These are phyloP conservation scores for Narcine bancroftii DNA, from an alignment of 2,113 vertebrate species.

Conservation along the genomic window DNA sequence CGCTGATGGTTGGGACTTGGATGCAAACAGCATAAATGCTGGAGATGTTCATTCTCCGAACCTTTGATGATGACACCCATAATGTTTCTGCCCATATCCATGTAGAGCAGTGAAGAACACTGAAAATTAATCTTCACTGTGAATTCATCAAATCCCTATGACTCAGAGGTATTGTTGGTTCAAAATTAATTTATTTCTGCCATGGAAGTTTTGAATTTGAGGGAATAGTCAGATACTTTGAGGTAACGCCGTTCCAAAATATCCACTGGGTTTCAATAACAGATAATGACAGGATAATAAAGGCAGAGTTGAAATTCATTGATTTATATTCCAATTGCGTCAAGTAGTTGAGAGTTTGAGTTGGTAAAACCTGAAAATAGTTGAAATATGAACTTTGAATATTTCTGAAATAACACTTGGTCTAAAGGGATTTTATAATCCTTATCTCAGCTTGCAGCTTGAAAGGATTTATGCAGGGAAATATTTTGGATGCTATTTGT, in stretches of 20 bases:
- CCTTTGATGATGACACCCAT: too few relatives aligned
- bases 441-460: background rate
- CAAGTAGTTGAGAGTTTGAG: background rate
- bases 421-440: background rate
- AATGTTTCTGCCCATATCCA: too few relatives aligned
- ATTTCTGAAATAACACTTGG: background rate
- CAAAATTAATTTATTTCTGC: background rate
- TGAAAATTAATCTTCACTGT: background rate
- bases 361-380: background rate
- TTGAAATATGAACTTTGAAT: background rate
- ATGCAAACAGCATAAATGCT: background rate
- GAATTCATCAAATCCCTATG: too few relatives aligned
- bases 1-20: background rate
- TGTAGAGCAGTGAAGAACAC: background rate
- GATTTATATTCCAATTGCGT: background rate
- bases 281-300: background rate
- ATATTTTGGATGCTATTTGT: background rate
- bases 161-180: background rate
- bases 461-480: background rate
- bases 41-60: background rate
- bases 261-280: background rate
- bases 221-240: background rate
- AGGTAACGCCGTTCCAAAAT: background rate
- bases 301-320: background rate
- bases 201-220: background rate